Evolutionary conservation across 2,113 vertebrate genomes (phyloP).

Genomic region (Gavia stellata): DNA sequence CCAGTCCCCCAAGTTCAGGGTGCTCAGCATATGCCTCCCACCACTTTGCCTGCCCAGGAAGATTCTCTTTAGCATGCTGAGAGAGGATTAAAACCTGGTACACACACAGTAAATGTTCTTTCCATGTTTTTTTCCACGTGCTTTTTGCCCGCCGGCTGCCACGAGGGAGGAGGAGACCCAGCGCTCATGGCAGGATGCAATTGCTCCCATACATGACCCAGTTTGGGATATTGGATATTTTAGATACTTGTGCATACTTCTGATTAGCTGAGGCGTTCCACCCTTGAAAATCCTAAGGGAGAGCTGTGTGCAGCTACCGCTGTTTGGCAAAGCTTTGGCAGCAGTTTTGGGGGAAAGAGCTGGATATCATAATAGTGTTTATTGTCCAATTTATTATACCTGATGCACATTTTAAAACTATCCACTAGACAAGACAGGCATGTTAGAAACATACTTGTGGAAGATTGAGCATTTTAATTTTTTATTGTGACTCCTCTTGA

Average conservation of each 20-base stretch:
- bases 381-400: background rate
- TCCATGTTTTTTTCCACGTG: accelerated
- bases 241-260: background rate
- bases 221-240: background rate
- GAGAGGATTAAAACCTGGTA: background rate
- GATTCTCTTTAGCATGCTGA: background rate
- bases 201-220: background rate
- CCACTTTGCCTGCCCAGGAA: background rate
- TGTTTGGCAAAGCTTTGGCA: background rate
- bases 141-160: background rate
- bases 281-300: background rate
- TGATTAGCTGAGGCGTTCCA: background rate
- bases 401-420: background rate
- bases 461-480: background rate
- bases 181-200: accelerated
- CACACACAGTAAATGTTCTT: background rate
- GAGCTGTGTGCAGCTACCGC: background rate
- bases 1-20: no score
- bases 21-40: background rate
- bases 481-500: background rate
- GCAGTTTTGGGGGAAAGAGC: background rate
- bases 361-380: background rate
- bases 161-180: background rate
- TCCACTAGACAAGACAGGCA: accelerated
- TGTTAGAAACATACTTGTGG: background rate